Evolutionary conservation across 1,140 invertebrate genomes (phyloP).

Genomic region (Drosophila sechellia): DNA sequence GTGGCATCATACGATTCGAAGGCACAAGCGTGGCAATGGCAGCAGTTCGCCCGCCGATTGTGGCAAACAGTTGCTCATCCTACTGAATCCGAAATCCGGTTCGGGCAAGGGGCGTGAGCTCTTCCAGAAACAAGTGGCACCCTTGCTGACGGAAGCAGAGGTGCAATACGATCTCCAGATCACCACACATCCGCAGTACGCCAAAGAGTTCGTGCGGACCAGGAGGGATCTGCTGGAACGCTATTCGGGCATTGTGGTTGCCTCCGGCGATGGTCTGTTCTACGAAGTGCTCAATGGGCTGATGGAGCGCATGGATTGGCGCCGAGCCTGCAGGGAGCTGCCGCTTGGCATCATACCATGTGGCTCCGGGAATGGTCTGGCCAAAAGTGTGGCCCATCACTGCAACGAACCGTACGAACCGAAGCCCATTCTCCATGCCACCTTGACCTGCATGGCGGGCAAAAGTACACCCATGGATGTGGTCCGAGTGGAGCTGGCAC

Average conservation of each 20-base stretch:
- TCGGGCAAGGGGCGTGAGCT: slow-evolving; percentile 92
- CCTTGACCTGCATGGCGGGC: slow-evolving; percentile 92
- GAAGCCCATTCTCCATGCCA: slow-evolving; percentile 91
- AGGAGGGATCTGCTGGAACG: slow-evolving; percentile 91
- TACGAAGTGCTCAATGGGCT: slow-evolving; percentile 97
- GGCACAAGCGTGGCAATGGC: slow-evolving; percentile 37
- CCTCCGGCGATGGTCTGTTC: slow-evolving; percentile 97
- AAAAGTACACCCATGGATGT: slow-evolving; percentile 92
- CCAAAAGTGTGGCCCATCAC: slow-evolving; percentile 91
- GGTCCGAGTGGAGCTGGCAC: slow-evolving; percentile 90
- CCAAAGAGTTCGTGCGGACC: slow-evolving; percentile 91
- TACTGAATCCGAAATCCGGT: slow-evolving; percentile 97
- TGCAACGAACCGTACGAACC: slow-evolving; percentile 93
- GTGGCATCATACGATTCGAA: slow-evolving; percentile 88
- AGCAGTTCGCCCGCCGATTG: not conserved
- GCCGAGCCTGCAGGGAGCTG: slow-evolving; percentile 89
- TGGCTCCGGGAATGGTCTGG: slow-evolving; percentile 97
- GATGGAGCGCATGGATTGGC: slow-evolving; percentile 94
- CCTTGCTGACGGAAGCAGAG: slow-evolving; percentile 94
- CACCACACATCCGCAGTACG: slow-evolving; percentile 94
- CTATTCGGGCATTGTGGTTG: slow-evolving; percentile 90
- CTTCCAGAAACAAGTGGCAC: slow-evolving; percentile 93
- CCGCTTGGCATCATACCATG: slow-evolving; percentile 96
- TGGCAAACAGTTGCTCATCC: slow-evolving; percentile 87
- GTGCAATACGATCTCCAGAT: slow-evolving; percentile 93